These are phyloP conservation scores for Hemitrygon akajei DNA, from an alignment of 2,797 vertebrate genomes.

Conservation along the genomic window DNA sequence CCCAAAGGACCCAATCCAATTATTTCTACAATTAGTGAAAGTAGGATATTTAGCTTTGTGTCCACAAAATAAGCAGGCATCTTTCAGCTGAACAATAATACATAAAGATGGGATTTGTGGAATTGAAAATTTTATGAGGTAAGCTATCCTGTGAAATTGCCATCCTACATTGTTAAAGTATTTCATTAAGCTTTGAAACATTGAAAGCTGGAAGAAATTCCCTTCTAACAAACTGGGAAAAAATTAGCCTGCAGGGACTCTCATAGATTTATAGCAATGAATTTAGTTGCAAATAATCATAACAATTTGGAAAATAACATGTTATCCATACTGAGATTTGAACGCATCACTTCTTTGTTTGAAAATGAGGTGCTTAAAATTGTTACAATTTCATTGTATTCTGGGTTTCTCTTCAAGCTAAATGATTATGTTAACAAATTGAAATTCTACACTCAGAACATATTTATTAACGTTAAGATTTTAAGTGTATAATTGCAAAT, in stretches of 20 bases:
- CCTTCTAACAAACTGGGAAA: not conserved
- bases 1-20: slow-evolving; percentile 49
- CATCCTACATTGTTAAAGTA: slow-evolving; percentile 25
- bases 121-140: slow-evolving; percentile 37
- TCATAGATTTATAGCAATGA: slow-evolving; percentile 18
- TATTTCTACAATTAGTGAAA: slow-evolving; percentile 44
- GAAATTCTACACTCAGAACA: not conserved
- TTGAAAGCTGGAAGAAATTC: not conserved
- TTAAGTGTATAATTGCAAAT: not conserved
- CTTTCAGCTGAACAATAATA: slow-evolving; percentile 31
- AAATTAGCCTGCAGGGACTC: slow-evolving; percentile 23
- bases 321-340: not conserved
- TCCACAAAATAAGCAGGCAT: slow-evolving; percentile 40
- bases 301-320: not conserved
- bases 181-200: slow-evolving; percentile 24
- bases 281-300: slow-evolving; percentile 18
- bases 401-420: not conserved
- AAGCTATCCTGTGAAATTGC: slow-evolving; percentile 15
- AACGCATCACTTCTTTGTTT: not conserved
- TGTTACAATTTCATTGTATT: not conserved
- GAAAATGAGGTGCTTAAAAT: not conserved
- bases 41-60: slow-evolving; percentile 44
- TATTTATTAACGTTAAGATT: not conserved
- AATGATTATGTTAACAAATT: not conserved
- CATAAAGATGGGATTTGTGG: slow-evolving; percentile 31